Evolutionary conservation across 2,113 vertebrate species (phyloP).

Genomic region (Oceanites oceanicus): DNA sequence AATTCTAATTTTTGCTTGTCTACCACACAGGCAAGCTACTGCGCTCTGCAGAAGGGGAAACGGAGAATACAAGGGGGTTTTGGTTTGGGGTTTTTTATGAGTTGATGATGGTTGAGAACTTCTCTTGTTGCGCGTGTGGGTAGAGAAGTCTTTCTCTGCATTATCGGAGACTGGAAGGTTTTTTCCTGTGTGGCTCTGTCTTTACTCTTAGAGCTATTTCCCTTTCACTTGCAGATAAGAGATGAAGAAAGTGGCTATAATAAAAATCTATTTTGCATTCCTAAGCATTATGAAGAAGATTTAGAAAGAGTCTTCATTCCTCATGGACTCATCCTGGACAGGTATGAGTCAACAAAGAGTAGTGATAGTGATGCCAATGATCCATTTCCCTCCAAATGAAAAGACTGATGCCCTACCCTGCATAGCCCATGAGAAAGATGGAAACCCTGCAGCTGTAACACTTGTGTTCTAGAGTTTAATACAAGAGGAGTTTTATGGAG

Average conservation of each 20-base stretch:
- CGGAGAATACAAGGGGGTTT: not conserved
- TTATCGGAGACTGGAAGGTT: not conserved
- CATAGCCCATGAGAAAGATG: not conserved
- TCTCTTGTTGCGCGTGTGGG: not conserved
- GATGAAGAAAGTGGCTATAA: slow-evolving; percentile 78
- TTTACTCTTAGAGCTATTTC: not conserved
- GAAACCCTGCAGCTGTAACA: not conserved
- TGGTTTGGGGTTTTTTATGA: not conserved
- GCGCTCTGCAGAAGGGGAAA: not conserved
- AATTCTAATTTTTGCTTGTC: not conserved
- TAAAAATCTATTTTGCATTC: slow-evolving; percentile 79
- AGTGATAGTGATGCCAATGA: not conserved
- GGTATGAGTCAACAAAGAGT: slow-evolving; percentile 56
- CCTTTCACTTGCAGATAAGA: slow-evolving; percentile 4
- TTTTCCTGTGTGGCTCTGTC: not conserved
- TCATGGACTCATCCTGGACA: slow-evolving; percentile 84
- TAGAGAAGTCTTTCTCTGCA: not conserved
- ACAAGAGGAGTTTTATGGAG: not conserved
- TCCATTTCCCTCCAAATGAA: not conserved
- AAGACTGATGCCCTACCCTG: not conserved
- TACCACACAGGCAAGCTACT: not conserved
- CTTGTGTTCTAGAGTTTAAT: not conserved
- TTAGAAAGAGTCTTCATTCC: slow-evolving; percentile 83
- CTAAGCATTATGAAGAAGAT: slow-evolving; percentile 80
- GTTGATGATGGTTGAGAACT: not conserved